Evolutionary conservation across 2,888 invertebrate species (phyloP).

Genomic region (Aphidius colemani): DNA sequence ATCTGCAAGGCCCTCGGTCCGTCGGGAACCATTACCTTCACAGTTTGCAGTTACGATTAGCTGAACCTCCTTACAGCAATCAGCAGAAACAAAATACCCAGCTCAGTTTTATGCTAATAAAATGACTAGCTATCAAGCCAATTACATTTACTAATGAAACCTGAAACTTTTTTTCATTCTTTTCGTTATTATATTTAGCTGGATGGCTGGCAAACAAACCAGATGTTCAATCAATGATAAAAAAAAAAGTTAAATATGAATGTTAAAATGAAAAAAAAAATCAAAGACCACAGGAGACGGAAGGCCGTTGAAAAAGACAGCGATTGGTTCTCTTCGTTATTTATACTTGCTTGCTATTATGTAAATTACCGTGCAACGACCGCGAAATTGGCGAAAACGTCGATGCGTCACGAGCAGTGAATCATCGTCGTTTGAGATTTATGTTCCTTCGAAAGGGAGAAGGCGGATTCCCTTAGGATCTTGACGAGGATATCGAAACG

Average conservation of each 20-base stretch:
- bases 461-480: slow-evolving; percentile 2
- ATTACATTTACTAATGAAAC: neutral
- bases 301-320: slow-evolving; percentile 16
- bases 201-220: too few relatives aligned
- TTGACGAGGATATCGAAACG: slow-evolving; percentile 9
- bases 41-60: slow-evolving; percentile 32
- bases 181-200: neutral
- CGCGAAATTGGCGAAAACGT: slow-evolving; percentile 29
- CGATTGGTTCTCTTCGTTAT: slow-evolving; percentile 20
- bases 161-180: neutral
- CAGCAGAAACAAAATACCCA: neutral
- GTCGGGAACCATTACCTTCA: slow-evolving; percentile 40
- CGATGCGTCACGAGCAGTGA: slow-evolving; percentile 27
- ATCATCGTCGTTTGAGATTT: slow-evolving; percentile 25
- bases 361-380: slow-evolving; percentile 28
- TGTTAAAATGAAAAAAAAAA: neutral
- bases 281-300: slow-evolving; percentile 17
- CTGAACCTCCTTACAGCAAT: slow-evolving; percentile 6
- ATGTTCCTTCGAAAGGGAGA: slow-evolving; percentile 16
- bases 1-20: slow-evolving; percentile 34
- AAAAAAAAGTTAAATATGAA: neutral
- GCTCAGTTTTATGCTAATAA: too few relatives aligned
- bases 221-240: too few relatives aligned
- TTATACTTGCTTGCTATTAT: slow-evolving; percentile 26
- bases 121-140: too few relatives aligned